phyloP scores from a whole-genome alignment of 2,888 invertebrate species.

The Trichogramma evanescens region DNA sequence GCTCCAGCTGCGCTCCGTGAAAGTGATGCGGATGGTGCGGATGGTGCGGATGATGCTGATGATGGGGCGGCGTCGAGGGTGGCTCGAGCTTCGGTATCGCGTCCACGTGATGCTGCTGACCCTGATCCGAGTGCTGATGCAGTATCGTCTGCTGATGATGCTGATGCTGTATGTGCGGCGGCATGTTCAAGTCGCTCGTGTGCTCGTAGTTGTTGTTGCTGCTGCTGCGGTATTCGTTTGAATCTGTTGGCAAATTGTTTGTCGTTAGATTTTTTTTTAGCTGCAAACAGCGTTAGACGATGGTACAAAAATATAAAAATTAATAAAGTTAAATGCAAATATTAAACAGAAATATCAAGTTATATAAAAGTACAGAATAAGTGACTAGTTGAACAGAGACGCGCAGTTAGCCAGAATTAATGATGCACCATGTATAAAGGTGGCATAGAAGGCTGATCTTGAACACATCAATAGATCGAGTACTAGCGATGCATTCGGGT shows the following conservation, averaged over 20 bases:
- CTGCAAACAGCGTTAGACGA: not conserved
- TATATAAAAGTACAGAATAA: no score
- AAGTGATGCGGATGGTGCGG: not conserved
- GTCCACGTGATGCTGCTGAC: conserved; percentile 34
- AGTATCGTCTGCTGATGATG: conserved; percentile 37
- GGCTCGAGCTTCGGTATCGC: conserved; percentile 53
- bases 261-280: not conserved
- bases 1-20: conserved; percentile 19
- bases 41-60: conserved; percentile 39
- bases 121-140: conserved; percentile 27
- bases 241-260: conserved; percentile 28
- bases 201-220: conserved; percentile 39
- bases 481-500: no score
- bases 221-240: conserved; percentile 39
- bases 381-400: no score
- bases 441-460: no score
- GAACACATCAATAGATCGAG: no score
- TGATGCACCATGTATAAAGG: no score
- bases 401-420: no score
- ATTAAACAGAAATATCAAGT: no score
- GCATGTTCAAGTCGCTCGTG: conserved; percentile 39
- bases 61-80: conserved; percentile 41
- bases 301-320: no score
- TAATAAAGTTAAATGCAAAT: no score
- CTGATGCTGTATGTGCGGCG: conserved; percentile 40